Conservation (phyloP, 2,888 invertebrate genomes). For the Tenodera sinensis region DNA sequence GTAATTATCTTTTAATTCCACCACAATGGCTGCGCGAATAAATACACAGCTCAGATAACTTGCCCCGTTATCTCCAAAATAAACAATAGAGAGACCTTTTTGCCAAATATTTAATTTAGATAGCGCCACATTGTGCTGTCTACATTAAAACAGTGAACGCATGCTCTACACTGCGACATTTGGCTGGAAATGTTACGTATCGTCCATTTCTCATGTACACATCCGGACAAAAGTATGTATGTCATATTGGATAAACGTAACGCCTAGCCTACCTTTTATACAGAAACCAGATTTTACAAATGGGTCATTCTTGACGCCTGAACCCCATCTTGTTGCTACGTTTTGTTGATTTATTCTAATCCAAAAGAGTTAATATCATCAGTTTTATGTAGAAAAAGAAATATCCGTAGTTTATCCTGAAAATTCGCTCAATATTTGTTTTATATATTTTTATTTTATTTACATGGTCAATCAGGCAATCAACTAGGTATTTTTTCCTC, state of each 20-base stretch:
- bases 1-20: not conserved
- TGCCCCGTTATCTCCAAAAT: not conserved
- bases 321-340: no score
- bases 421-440: no score
- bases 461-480: no score
- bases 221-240: not conserved
- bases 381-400: no score
- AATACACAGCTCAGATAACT: not conserved
- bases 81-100: not conserved
- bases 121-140: not conserved
- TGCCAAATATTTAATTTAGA: not conserved
- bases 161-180: not conserved
- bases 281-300: not conserved
- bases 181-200: not conserved
- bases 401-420: no score
- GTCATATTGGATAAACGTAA: not conserved
- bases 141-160: not conserved
- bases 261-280: not conserved
- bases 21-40: not conserved
- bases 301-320: no score
- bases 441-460: no score
- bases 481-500: no score
- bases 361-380: no score
- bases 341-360: no score
- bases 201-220: not conserved